Evolutionary conservation across 2,113 vertebrate species (phyloP).

Genomic region (Pycnonotus jocosus): DNA sequence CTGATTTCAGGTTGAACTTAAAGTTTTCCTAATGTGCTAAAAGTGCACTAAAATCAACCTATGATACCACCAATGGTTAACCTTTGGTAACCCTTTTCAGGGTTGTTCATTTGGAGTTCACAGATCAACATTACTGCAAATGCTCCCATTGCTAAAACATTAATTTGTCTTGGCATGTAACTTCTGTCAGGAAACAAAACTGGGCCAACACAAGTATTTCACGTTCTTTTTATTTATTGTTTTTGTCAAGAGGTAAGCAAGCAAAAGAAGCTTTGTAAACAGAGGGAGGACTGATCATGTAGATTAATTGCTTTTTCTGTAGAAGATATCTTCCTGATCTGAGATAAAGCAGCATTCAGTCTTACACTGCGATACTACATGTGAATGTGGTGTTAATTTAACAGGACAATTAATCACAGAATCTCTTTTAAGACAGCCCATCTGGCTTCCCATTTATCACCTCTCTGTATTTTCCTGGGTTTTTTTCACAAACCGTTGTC

Average conservation of each 20-base stretch:
- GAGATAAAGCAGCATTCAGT: background rate
- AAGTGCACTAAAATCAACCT: background rate
- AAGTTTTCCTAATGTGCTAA: background rate
- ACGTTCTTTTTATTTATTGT: background rate
- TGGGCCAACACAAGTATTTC: background rate
- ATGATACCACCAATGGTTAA: background rate
- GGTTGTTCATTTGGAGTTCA: background rate
- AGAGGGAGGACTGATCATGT: background rate
- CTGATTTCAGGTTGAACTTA: background rate
- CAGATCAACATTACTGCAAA: background rate
- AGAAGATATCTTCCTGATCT: background rate
- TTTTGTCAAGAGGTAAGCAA: background rate
- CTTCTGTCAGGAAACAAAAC: background rate
- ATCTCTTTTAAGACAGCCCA: background rate
- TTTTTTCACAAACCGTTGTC: background rate
- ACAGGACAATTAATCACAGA: background rate
- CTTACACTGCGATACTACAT: background rate
- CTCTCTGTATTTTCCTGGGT: background rate
- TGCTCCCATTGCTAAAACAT: background rate
- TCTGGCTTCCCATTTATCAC: background rate
- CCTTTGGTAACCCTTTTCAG: background rate
- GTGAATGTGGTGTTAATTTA: background rate
- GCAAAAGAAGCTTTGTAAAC: background rate
- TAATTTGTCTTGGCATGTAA: background rate
- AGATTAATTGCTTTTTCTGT: background rate